Evolutionary conservation across 2,113 vertebrate species (phyloP).

Genomic region (Laticauda laticaudata): DNA sequence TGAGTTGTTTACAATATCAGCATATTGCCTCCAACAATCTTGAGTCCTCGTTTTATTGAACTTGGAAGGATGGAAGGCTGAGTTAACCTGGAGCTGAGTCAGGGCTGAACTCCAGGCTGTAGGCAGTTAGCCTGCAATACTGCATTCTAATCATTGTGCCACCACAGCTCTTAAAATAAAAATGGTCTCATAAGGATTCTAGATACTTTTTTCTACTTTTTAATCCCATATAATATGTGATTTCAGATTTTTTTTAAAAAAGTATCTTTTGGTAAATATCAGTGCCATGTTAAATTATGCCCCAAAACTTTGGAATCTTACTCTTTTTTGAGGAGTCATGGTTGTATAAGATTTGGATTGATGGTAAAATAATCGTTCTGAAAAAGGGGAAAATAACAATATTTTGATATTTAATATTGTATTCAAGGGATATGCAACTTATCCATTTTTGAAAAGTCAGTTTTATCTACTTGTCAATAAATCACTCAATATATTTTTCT

Average conservation of each 20-base stretch:
- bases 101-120: too few relatives aligned
- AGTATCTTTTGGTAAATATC: not conserved
- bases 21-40: too few relatives aligned
- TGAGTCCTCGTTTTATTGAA: too few relatives aligned
- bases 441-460: not conserved
- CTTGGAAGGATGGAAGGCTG: too few relatives aligned
- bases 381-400: not conserved
- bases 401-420: not conserved
- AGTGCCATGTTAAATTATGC: not conserved
- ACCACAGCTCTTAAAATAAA: not conserved
- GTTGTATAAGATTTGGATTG: not conserved
- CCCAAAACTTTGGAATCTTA: too few relatives aligned
- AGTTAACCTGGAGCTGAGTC: too few relatives aligned
- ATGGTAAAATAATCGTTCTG: not conserved
- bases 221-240: slow-evolving; percentile 12
- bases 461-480: not conserved
- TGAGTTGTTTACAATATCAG: too few relatives aligned
- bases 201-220: not conserved
- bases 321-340: not conserved
- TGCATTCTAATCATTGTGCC: too few relatives aligned
- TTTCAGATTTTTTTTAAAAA: not conserved
- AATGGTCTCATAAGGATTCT: not conserved
- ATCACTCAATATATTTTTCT: not conserved
- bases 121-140: too few relatives aligned
- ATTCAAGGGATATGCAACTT: not conserved